Base-by-base conservation (phyloP, 2,797 vertebrate species). In the Limnodromus scolopaceus region DNA sequence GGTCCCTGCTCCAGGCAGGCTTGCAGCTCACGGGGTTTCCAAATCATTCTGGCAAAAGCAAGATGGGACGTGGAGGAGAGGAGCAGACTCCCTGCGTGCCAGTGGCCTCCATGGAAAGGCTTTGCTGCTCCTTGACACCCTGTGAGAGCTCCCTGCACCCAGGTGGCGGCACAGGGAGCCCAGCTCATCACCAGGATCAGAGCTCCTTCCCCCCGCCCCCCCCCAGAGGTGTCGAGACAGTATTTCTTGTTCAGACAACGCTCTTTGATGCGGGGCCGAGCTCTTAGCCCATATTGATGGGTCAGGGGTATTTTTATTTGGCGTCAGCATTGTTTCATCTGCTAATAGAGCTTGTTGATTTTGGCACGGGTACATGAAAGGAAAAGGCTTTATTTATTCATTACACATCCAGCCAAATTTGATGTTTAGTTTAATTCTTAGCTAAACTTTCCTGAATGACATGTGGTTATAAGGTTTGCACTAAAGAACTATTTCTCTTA, bases 261-360 rank as follows among this genome's bases (percentile, higher is more conserved):
- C 46, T 69, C 90, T 96, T 57, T 89, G 95, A 87, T 87, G 82
- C 84, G 18, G 72, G 93, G 89, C 89, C 0, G 69, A 91, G 92
- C 92, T 96, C 81, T 94, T 71, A 95, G 95, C 88, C 86, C 51
- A 0, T 94, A 95, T 93, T 69, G 92, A 97, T 94, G 94, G 93
- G 92, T 87, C 85, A 90, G 94, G 93, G 92, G 90, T 94, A 94
- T 93, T 96, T 96, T 92, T 96, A 39, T 93, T 95, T 95, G 71
- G 90, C 36, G 63, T 97, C 96, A 96, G 94, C 92, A 94, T 79
- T 96, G 92, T 94, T 97, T 97, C 94, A 87, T 87, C 90, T 80
- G 93, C 94, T 97, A 97, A 96, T 89, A 96, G 91, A 88, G 72
- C 87, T 84, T 91, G 92, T 95, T 89, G 96, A 97, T 84, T 95